Conservation (phyloP, 1,140 invertebrate species). For the Carposina sasakii region DNA sequence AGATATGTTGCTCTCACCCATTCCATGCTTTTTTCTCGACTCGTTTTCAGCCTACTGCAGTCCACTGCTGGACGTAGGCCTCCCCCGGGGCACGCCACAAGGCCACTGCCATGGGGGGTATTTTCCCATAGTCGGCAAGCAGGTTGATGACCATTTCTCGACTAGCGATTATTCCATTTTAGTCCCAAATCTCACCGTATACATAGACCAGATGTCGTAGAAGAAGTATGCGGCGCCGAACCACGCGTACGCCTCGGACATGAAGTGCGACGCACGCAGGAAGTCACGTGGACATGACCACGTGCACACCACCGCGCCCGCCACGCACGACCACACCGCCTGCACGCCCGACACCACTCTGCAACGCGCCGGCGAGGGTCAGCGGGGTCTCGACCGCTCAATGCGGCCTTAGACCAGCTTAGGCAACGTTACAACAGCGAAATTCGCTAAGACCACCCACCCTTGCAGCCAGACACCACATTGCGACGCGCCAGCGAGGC, state of each 20-base stretch:
- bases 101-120: too few relatives aligned
- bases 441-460: too few relatives aligned
- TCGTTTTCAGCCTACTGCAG: too few relatives aligned
- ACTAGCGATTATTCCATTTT: background rate
- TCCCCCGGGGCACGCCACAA: too few relatives aligned
- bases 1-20: too few relatives aligned
- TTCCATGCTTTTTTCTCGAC: too few relatives aligned
- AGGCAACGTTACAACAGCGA: too few relatives aligned
- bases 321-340: slow-evolving; percentile 76
- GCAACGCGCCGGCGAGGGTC: slow-evolving; percentile 9
- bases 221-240: slow-evolving; percentile 85
- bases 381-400: too few relatives aligned
- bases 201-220: slow-evolving; percentile 84
- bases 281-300: slow-evolving; percentile 78
- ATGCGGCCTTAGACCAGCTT: too few relatives aligned
- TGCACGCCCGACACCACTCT: slow-evolving; percentile 80
- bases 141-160: background rate
- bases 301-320: slow-evolving; percentile 76
- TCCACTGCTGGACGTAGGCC: too few relatives aligned
- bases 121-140: background rate
- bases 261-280: slow-evolving; percentile 77
- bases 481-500: too few relatives aligned
- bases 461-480: too few relatives aligned
- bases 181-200: slow-evolving; percentile 69
- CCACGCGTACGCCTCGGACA: slow-evolving; percentile 82